phyloP scores from a whole-genome alignment of 2,888 invertebrate genomes.

The Harpalus rufipes region DNA sequence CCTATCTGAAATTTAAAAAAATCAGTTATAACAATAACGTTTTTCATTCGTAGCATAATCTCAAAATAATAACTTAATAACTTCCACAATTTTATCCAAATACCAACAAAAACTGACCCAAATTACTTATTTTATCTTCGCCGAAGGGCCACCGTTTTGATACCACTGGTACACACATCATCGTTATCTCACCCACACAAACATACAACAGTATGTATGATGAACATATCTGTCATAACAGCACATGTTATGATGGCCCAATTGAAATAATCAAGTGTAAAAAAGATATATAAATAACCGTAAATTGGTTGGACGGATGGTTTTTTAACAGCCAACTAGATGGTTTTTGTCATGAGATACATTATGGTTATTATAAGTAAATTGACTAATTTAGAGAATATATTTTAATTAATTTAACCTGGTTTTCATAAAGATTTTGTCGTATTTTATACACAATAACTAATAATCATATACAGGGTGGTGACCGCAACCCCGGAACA shows the following conservation, averaged over 20 bases:
- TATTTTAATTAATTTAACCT: too few species aligned
- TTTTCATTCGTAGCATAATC: neutral
- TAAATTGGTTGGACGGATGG: neutral
- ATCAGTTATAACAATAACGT: neutral
- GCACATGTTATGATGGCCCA: neutral
- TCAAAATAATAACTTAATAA: conserved; percentile 1
- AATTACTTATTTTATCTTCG: neutral
- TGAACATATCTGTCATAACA: conserved; percentile 6
- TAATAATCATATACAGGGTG: too few species aligned
- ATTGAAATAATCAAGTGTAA: neutral
- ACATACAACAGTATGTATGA: neutral
- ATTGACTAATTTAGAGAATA: neutral
- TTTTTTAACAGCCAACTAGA: neutral
- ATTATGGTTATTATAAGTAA: neutral
- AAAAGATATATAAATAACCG: neutral
- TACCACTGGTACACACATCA: neutral
- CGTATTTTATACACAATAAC: too few species aligned
- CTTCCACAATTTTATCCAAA: neutral
- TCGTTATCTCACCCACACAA: neutral
- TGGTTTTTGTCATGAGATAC: neutral
- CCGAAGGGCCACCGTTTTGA: neutral
- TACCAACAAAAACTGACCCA: neutral
- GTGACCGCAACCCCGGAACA: too few species aligned
- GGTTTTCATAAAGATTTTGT: too few species aligned
- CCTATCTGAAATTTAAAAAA: too few species aligned